These are phyloP conservation scores for Drosophila vallismaia DNA, from an alignment of 2,888 invertebrate species.

Conservation along the genomic window DNA sequence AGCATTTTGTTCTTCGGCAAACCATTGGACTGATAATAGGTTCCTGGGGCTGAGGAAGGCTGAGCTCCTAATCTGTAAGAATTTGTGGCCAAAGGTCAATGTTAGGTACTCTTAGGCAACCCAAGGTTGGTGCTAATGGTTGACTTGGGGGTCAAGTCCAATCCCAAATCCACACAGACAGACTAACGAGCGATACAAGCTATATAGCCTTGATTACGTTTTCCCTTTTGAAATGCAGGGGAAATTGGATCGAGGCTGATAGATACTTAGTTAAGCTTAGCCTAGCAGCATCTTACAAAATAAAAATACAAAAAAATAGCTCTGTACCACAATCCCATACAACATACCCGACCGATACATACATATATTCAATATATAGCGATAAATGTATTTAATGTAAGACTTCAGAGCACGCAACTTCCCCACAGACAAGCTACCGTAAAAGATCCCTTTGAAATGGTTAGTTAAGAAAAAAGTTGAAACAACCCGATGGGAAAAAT, in stretches of 20 bases:
- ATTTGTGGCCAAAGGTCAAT: constrained; percentile 74
- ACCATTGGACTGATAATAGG: constrained; percentile 67
- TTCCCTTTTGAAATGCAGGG: background rate
- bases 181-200: constrained; percentile 16
- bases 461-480: constrained; percentile 49
- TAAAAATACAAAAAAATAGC: constrained; percentile 35
- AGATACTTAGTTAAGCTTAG: constrained; percentile 48
- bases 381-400: constrained; percentile 62
- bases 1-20: constrained; percentile 82
- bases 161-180: constrained; percentile 10
- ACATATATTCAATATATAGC: constrained; percentile 59
- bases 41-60: constrained; percentile 26
- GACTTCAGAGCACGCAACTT: constrained; percentile 50
- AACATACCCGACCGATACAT: constrained; percentile 27
- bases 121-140: constrained; percentile 69
- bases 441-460: constrained; percentile 32
- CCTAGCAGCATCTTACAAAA: constrained; percentile 44
- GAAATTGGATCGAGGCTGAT: background rate
- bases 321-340: constrained; percentile 39
- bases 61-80: constrained; percentile 48
- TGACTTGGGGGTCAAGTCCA: constrained; percentile 24
- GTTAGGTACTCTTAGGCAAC: constrained; percentile 55
- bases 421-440: constrained; percentile 29
- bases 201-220: constrained; percentile 4
- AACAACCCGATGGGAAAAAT: constrained; percentile 43